Conservation (phyloP, 2,797 vertebrate species). For the Melanotaenia pygmaea region DNA sequence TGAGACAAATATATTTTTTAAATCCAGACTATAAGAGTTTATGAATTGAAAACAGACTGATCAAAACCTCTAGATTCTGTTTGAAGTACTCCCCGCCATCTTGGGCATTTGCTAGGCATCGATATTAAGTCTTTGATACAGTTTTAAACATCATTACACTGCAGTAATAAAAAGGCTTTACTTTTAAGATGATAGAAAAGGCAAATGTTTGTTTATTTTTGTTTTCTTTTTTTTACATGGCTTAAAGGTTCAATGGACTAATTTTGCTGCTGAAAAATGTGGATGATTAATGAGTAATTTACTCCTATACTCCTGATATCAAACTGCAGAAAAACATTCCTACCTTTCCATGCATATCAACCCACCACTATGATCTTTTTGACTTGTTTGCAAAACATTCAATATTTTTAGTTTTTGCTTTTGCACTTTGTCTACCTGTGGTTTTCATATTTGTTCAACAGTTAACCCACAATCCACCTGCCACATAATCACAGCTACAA, state of each 20-base stretch:
- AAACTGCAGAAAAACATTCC: constrained; percentile 2
- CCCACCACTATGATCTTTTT: not conserved
- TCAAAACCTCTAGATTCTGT: not conserved
- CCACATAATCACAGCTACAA: constrained; percentile 4
- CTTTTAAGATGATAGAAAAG: not conserved
- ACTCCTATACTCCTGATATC: not conserved
- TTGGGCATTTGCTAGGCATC: not conserved
- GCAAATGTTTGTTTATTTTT: not conserved
- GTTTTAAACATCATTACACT: not conserved
- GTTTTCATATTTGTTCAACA: constrained; percentile 9
- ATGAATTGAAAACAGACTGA: not conserved
- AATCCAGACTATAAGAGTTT: not conserved
- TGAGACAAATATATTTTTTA: not conserved
- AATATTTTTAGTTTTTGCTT: too few species aligned
- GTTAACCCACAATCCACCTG: constrained; percentile 17
- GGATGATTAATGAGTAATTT: not conserved
- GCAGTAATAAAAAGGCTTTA: not conserved
- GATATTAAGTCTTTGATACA: not conserved
- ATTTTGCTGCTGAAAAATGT: not conserved
- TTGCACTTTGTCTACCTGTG: not conserved
- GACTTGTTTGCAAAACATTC: too few species aligned
- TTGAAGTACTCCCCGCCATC: not conserved
- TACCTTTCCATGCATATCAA: not conserved
- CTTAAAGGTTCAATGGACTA: not conserved
- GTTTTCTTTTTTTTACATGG: not conserved